Base-by-base conservation (phyloP, 1,140 invertebrate genomes). In the Cecropterus lyciades region DNA sequence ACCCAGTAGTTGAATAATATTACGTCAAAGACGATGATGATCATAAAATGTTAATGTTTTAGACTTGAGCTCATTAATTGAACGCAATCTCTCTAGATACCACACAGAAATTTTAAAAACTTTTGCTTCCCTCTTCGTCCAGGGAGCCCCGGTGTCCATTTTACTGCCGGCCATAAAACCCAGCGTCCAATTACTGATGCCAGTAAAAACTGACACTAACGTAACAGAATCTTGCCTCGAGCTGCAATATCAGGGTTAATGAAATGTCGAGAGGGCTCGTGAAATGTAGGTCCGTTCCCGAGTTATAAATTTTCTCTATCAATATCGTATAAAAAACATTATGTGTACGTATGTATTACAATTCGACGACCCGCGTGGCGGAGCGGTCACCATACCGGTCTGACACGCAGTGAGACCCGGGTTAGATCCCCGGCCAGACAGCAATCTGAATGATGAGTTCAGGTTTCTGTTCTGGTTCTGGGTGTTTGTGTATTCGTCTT, bases 121-220 rank as follows among this genome's bases (percentile, higher is more conserved):
- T 37, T n/a, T 37, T 9, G 1, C n/a, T n/a, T 43, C 40, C 40
- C 40, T 2, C 14, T 14, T 14, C 40, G 40, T 14, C 40, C 40
- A 15, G n/a, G 24, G 3, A 33, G 13, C 1, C 24, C 0, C 14
- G 20, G 20, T 49, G 48, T 49, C 27, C 27, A 20, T 33, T 52
- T 52, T 52, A 52, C 27, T 14, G 49, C 49, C 30, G 9, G 13
- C 49, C 49, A 11, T 52, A 52, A 52, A 52, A 15, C 15, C 49
- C 27, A 30, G 30, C 16, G 49, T 52, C 51, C 51, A 33, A 52
- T 52, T 52, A 52, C 51, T 37, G 27, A 15, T 13, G n/a, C 27
- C 51, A 52, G 27, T 52, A 52, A 52, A 52, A 52, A 16, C 27
- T 37, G 27, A 5, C 51, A 16, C 17, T 52, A 20, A 52, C 16